These are phyloP conservation scores for Spilogale gracilis DNA, from an alignment of 2,113 vertebrate species.

Conservation along the genomic window DNA sequence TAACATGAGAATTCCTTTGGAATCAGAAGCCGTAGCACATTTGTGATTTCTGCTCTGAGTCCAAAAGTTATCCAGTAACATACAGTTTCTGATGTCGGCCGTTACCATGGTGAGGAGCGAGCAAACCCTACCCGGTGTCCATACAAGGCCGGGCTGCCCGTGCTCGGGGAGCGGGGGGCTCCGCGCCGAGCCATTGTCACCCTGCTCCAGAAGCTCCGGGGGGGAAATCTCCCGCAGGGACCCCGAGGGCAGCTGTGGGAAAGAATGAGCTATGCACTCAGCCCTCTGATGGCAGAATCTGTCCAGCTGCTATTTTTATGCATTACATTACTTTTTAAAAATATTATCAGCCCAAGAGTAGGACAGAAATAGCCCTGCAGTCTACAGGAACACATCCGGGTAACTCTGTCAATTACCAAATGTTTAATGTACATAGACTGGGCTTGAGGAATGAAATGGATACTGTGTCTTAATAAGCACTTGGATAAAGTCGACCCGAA, in stretches of 20 bases:
- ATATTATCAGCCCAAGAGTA: background rate
- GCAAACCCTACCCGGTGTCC: conserved; percentile 53
- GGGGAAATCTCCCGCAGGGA: conserved; percentile 35
- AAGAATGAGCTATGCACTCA: conserved; percentile 30
- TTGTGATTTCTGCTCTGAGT: conserved; percentile 34
- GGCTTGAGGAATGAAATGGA: background rate
- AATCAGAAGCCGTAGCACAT: background rate
- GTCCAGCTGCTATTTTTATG: conserved; percentile 74
- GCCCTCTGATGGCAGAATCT: background rate
- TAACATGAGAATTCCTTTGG: conserved; percentile 14
- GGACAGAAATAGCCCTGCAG: background rate
- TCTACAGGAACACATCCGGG: background rate
- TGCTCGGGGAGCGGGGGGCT: background rate
- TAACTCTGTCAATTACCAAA: background rate
- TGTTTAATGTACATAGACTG: background rate
- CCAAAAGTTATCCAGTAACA: conserved; percentile 61
- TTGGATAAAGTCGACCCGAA: background rate
- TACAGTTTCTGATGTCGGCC: conserved; percentile 60
- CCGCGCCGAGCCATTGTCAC: background rate
- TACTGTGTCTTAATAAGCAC: too few species aligned
- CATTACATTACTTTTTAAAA: conserved; percentile 55
- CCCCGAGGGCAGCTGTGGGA: conserved; percentile 78
- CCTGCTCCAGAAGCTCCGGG: background rate
- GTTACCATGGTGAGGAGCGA: conserved; percentile 58
- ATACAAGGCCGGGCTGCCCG: conserved; percentile 69